phyloP scores from a whole-genome alignment of 2,113 vertebrate genomes.

The Atherinomorus stipes region DNA sequence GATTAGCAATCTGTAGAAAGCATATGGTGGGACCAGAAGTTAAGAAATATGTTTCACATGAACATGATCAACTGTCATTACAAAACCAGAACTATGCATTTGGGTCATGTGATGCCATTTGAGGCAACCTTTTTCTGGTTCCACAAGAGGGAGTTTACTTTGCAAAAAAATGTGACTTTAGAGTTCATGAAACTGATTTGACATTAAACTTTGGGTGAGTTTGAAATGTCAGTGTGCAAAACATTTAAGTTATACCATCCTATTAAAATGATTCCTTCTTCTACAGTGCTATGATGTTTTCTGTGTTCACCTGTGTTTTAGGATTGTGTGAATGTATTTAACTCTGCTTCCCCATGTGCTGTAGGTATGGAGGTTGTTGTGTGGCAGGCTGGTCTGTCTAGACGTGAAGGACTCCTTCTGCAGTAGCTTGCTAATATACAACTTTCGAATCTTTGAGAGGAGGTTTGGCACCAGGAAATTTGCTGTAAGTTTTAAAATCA shows the following conservation, averaged over 20 bases:
- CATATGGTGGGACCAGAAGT: not conserved
- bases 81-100: not conserved
- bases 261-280: not conserved
- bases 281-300: not conserved
- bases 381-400: constrained; percentile 80
- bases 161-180: not conserved
- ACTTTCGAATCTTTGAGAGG: constrained; percentile 85
- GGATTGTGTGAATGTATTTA: not conserved
- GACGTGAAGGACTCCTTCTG: constrained; percentile 87
- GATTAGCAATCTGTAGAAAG: not conserved
- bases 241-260: not conserved
- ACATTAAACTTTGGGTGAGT: not conserved
- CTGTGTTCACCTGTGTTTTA: not conserved
- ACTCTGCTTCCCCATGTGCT: not conserved
- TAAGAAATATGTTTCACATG: not conserved
- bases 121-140: not conserved
- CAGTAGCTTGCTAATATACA: constrained; percentile 85
- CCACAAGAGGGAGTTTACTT: too few species aligned
- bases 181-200: not conserved
- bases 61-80: constrained; percentile 1
- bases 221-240: not conserved
- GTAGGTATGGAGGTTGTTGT: constrained; percentile 81
- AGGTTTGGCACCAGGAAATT: constrained; percentile 84
- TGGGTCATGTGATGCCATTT: not conserved
- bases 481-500: constrained; percentile 73